These are phyloP conservation scores for Elysia crispata DNA, from an alignment of 2,888 invertebrate genomes.

Conservation along the genomic window DNA sequence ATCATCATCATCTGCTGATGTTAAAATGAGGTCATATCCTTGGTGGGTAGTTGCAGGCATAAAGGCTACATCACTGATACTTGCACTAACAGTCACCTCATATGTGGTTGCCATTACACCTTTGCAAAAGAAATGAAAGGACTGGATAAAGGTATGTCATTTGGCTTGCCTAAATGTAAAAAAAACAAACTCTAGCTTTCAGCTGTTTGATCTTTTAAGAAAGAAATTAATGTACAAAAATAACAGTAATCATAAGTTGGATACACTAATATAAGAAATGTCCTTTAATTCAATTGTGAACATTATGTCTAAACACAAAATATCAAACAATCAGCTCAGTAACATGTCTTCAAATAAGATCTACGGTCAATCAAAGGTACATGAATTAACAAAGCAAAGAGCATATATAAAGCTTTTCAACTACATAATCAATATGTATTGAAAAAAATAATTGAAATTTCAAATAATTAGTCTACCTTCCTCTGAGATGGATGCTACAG, in stretches of 20 bases:
- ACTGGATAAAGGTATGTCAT: not conserved
- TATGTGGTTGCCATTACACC: conserved; percentile 84
- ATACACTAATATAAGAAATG: no score
- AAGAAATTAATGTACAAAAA: no score
- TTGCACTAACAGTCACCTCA: conserved; percentile 86
- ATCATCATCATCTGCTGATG: conserved; percentile 85
- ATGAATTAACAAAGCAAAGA: not conserved
- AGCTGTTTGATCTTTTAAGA: no score
- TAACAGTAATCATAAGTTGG: no score
- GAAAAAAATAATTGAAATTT: not conserved
- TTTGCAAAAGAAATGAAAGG: conserved; percentile 45
- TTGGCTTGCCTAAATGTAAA: not conserved
- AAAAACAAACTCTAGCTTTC: no score
- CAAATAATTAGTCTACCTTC: conserved; percentile 78
- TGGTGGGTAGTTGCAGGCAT: conserved; percentile 85
- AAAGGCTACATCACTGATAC: conserved; percentile 85
- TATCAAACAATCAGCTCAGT: no score
- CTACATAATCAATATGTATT: not conserved
- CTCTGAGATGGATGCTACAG: conserved; percentile 82
- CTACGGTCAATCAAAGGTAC: no score
- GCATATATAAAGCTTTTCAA: no score
- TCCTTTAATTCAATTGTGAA: no score
- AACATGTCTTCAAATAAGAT: no score
- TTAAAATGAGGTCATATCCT: conserved; percentile 86
- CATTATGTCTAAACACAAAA: no score